Evolutionary conservation across 2,797 vertebrate species (phyloP).

Genomic region (Crenichthys baileyi): DNA sequence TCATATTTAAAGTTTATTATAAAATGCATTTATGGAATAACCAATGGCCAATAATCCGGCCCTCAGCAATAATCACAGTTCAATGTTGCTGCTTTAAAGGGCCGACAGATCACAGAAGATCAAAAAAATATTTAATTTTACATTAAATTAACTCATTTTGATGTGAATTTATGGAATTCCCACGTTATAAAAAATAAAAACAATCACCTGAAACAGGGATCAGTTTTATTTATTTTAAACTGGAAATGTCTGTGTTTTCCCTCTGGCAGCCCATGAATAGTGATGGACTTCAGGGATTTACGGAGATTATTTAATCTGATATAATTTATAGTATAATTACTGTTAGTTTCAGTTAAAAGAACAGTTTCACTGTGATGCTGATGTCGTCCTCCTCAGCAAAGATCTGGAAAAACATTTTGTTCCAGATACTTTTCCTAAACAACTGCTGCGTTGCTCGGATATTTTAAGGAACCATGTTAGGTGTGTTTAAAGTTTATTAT

Average conservation of each 20-base stretch:
- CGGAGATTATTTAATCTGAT: neutral
- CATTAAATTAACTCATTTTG: neutral
- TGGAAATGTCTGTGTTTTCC: neutral
- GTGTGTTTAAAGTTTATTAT: neutral
- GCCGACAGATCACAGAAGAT: neutral
- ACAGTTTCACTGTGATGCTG: too few species aligned
- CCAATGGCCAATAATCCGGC: too few species aligned
- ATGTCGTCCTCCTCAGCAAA: neutral
- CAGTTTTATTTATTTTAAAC: neutral
- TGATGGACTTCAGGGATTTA: neutral
- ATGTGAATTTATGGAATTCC: neutral
- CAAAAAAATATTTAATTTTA: too few species aligned
- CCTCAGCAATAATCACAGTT: neutral
- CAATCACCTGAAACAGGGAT: neutral
- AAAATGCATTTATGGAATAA: too few species aligned
- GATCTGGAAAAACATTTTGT: neutral
- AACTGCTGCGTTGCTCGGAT: neutral
- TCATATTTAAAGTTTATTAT: neutral
- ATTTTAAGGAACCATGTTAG: neutral
- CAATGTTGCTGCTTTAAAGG: neutral
- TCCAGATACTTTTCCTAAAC: neutral
- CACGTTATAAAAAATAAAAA: neutral
- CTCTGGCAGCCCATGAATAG: neutral
- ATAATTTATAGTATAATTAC: neutral
- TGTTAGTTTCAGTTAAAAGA: neutral